Conservation (phyloP, 2,888 invertebrate genomes). For the Drosophila ustulata region DNA sequence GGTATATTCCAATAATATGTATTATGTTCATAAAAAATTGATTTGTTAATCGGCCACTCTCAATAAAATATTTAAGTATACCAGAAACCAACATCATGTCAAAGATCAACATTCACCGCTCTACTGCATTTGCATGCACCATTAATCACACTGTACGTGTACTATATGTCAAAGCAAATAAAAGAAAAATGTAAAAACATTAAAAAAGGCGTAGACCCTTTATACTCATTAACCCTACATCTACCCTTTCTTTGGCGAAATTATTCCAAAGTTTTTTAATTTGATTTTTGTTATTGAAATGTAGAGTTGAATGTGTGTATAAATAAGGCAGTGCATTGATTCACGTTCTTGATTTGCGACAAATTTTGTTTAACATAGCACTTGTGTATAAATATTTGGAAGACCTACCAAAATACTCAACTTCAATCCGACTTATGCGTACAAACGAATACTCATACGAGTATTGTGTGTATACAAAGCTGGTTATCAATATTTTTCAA, state of each 20-base stretch:
- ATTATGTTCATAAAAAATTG: constrained; percentile 1
- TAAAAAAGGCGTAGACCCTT: background rate
- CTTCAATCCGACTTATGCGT: background rate
- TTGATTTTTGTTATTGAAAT: too few relatives aligned
- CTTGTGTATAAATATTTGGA: background rate
- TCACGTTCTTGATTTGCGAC: constrained; percentile 11
- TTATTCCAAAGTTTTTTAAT: too few relatives aligned
- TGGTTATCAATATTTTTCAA: constrained; percentile 40
- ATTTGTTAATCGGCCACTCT: constrained; percentile 25
- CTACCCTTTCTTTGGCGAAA: too few relatives aligned
- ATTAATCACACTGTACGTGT: constrained; percentile 51
- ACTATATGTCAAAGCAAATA: constrained; percentile 8
- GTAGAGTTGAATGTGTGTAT: background rate
- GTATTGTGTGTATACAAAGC: constrained; percentile 9
- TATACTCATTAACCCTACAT: background rate
- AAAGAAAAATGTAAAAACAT: background rate
- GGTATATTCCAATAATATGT: background rate
- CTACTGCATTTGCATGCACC: constrained; percentile 55
- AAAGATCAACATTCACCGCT: constrained; percentile 55
- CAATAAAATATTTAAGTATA: constrained; percentile 11
- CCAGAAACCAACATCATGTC: constrained; percentile 9
- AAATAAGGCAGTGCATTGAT: constrained; percentile 23
- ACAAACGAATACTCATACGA: background rate
- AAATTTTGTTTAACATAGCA: constrained; percentile 1
- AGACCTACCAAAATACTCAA: constrained; percentile 2